phyloP scores from a whole-genome alignment of 2,797 vertebrate genomes.

The Malacoraja senta region DNA sequence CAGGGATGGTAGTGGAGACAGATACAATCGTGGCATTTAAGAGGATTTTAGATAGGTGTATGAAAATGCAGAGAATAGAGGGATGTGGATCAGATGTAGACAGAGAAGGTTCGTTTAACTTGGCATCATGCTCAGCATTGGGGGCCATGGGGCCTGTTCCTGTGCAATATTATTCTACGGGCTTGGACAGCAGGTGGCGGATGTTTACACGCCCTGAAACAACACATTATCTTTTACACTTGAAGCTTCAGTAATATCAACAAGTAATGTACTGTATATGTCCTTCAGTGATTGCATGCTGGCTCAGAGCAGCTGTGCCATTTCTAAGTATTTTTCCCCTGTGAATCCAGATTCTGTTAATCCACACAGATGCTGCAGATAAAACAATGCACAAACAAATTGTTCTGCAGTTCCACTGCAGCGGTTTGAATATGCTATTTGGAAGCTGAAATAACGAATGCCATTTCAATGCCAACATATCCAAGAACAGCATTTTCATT shows the following conservation, averaged over 20 bases:
- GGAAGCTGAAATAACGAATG: neutral
- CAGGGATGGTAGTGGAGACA: no score
- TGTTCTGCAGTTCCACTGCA: constrained; percentile 41
- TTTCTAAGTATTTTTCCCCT: constrained; percentile 32
- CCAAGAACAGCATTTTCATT: no score
- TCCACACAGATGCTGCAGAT: constrained; percentile 40
- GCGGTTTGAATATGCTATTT: neutral
- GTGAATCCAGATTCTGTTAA: constrained; percentile 31
- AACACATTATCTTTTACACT: constrained; percentile 38
- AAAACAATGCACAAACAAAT: constrained; percentile 45
- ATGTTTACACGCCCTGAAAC: neutral
- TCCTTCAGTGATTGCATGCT: constrained; percentile 41
- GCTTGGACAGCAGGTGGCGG: neutral
- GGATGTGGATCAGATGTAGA: no score
- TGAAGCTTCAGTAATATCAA: neutral
- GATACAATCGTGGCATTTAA: no score
- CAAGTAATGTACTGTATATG: constrained; percentile 40
- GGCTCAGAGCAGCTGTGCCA: constrained; percentile 41
- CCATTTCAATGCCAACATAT: neutral
- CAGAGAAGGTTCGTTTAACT: no score
- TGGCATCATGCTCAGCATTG: no score
- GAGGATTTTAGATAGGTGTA: no score
- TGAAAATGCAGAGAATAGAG: no score
- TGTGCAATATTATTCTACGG: no score
- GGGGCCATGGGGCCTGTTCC: no score